Evolutionary conservation across 2,797 vertebrate species (phyloP).

Genomic region (Pyrocephalus nanus): DNA sequence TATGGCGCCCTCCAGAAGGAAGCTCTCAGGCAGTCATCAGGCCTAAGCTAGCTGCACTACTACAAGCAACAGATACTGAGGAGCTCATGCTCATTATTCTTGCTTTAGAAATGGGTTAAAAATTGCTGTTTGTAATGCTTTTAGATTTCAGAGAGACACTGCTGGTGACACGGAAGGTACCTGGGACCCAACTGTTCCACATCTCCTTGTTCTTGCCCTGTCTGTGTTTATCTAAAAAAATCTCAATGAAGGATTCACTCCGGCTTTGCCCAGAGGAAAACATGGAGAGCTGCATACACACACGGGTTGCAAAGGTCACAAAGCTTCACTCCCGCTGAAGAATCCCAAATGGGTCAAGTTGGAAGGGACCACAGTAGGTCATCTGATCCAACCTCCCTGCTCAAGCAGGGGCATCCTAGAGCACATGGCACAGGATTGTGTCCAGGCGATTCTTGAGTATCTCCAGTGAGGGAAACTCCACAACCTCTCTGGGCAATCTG

Average conservation of each 20-base stretch:
- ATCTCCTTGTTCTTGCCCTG: not conserved
- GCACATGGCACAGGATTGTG: fast-evolving
- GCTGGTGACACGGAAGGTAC: not conserved
- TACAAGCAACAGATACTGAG: fast-evolving
- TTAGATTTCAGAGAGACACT: not conserved
- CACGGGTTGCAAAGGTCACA: fast-evolving
- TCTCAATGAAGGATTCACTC: fast-evolving
- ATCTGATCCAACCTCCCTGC: not conserved
- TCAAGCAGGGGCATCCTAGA: not conserved
- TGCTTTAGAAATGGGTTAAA: not conserved
- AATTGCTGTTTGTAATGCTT: not conserved
- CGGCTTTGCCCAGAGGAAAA: fast-evolving
- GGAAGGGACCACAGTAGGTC: not conserved
- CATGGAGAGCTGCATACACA: fast-evolving
- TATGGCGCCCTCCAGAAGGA: not conserved
- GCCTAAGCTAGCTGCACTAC: not conserved
- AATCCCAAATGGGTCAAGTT: no score
- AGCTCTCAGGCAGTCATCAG: not conserved
- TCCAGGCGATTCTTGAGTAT: not conserved
- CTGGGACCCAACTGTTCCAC: no score
- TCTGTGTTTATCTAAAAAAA: not conserved
- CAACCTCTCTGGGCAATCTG: not conserved
- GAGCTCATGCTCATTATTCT: fast-evolving
- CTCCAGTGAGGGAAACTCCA: not conserved
- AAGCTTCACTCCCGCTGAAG: not conserved